Evolutionary conservation across 2,888 invertebrate species (phyloP).

Genomic region (Leucania comma): DNA sequence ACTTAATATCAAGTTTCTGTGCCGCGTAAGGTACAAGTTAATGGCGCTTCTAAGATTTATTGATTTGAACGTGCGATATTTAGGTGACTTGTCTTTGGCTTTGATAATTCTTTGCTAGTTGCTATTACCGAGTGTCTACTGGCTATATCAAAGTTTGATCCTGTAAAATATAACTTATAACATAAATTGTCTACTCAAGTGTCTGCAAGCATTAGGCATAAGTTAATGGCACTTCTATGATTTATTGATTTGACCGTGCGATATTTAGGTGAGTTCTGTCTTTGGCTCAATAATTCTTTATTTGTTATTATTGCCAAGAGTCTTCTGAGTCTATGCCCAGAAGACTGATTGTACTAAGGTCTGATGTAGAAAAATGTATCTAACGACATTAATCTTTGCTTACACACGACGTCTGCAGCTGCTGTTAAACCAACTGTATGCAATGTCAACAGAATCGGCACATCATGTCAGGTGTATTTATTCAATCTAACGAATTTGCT

Average conservation of each 20-base stretch:
- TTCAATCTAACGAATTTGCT: constrained; percentile 13
- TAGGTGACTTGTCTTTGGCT: background rate
- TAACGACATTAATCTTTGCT: background rate
- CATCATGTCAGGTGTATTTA: background rate
- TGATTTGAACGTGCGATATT: constrained; percentile 22
- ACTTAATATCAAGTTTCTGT: constrained; percentile 48
- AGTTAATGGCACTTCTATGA: constrained; percentile 30
- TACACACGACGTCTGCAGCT: constrained; percentile 14
- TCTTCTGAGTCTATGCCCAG: too few species aligned
- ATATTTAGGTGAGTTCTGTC: background rate
- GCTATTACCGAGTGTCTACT: background rate
- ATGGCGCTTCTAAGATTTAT: constrained; percentile 38
- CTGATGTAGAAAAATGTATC: background rate
- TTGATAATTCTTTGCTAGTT: background rate
- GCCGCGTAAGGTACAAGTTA: constrained; percentile 43
- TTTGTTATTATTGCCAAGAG: background rate
- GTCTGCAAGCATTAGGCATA: constrained; percentile 17
- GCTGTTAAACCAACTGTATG: constrained; percentile 3
- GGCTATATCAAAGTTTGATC: background rate
- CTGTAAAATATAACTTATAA: background rate
- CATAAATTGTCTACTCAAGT: background rate
- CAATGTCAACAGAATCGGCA: background rate
- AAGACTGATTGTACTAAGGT: too few species aligned
- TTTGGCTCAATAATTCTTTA: background rate
- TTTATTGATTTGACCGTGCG: constrained; percentile 22